phyloP scores from a whole-genome alignment of 1,140 invertebrate genomes.

The Anadara kagoshimensis region DNA sequence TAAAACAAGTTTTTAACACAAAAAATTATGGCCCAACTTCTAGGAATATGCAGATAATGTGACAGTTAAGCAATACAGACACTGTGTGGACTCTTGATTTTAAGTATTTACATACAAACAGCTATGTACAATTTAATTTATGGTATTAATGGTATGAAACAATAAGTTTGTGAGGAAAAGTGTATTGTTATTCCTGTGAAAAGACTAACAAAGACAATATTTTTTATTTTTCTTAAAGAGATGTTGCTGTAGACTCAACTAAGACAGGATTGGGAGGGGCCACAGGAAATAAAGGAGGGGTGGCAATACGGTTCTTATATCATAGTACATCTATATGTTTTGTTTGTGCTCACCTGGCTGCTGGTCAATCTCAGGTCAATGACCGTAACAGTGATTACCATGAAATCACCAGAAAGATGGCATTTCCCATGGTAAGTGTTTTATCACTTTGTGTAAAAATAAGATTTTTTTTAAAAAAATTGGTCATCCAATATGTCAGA shows the following conservation, averaged over 20 bases:
- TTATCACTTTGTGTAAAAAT: too few relatives aligned
- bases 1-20: too few relatives aligned
- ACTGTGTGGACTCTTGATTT: too few relatives aligned
- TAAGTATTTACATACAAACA: too few relatives aligned
- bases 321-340: constrained; percentile 97
- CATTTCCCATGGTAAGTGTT: constrained; percentile 88
- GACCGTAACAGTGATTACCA: constrained; percentile 97
- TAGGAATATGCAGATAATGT: too few relatives aligned
- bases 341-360: constrained; percentile 99
- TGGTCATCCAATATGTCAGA: too few relatives aligned
- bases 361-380: constrained; percentile 95
- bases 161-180: background rate
- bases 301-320: constrained; percentile 92
- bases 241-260: constrained; percentile 95
- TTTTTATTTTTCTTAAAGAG: constrained; percentile 74
- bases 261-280: constrained; percentile 98
- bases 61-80: too few relatives aligned
- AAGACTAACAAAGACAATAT: background rate
- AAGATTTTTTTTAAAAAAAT: too few relatives aligned
- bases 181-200: background rate
- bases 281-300: constrained; percentile 95
- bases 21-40: too few relatives aligned
- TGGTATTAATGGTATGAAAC: too few relatives aligned
- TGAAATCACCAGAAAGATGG: constrained; percentile 94
- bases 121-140: too few relatives aligned